phyloP scores from a whole-genome alignment of 1,140 invertebrate species.

The Cotesia chilonis region DNA sequence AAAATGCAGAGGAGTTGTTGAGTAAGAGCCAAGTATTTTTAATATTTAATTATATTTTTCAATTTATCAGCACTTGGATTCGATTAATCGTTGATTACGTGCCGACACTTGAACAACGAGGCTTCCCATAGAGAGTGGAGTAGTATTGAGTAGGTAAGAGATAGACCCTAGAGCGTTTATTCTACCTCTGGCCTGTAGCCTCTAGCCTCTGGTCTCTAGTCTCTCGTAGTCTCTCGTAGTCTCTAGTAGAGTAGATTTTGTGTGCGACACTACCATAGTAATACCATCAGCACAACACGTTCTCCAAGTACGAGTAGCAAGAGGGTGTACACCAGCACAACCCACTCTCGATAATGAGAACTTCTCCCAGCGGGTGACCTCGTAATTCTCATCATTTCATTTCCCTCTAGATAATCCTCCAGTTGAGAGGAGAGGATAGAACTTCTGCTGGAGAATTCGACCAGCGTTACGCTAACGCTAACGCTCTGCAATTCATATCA shows the following conservation, averaged over 20 bases:
- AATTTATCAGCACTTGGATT: neutral
- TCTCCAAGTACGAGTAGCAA: too few species aligned
- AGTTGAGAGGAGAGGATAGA: neutral
- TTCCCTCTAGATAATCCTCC: slow-evolving; percentile 5
- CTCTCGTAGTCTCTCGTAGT: too few species aligned
- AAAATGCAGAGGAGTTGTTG: too few species aligned
- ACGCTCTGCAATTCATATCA: slow-evolving; percentile 9
- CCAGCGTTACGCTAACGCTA: neutral
- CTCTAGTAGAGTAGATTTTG: too few species aligned
- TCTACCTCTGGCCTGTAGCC: too few species aligned
- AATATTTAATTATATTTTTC: too few species aligned
- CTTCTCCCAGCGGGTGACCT: slow-evolving; percentile 33
- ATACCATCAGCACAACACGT: too few species aligned
- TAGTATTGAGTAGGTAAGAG: too few species aligned
- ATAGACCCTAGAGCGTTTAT: neutral
- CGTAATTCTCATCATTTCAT: slow-evolving; percentile 26
- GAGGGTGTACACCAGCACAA: neutral
- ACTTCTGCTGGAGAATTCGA: too few species aligned
- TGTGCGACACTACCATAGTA: too few species aligned
- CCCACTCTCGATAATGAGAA: slow-evolving; percentile 33
- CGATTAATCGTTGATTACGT: slow-evolving; percentile 23
- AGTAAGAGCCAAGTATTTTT: too few species aligned
- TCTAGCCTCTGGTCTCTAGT: too few species aligned
- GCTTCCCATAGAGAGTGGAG: neutral
- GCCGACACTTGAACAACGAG: slow-evolving; percentile 5